A percentile compares a stretch with the other conserved stretches of the same genome.
Conservation (phyloP, 2,113 vertebrate genomes). For the Amia ocellicauda region DNA sequence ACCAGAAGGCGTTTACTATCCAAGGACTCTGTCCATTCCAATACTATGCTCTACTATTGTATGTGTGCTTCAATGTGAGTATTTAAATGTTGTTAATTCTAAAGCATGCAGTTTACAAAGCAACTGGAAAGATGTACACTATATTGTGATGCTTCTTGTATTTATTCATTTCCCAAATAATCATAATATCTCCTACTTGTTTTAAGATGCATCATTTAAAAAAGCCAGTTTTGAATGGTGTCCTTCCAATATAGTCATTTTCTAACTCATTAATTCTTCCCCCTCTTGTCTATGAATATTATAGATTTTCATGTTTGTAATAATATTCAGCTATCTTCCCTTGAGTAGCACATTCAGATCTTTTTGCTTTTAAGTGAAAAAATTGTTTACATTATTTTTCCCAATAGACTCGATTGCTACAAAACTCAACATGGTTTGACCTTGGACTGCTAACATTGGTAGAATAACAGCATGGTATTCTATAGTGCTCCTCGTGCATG, state of each 20-base stretch:
- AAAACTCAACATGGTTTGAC: constrained; percentile 23
- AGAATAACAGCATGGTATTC: neutral
- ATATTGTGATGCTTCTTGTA: no score
- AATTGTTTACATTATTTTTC: constrained; percentile 58
- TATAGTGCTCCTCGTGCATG: neutral
- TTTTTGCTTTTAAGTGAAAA: constrained; percentile 56
- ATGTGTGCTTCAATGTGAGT: no score
- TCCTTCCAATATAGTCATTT: constrained; percentile 15
- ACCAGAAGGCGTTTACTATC: no score
- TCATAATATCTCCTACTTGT: no score
- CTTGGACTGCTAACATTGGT: constrained; percentile 24
- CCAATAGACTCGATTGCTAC: constrained; percentile 44
- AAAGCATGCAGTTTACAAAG: no score
- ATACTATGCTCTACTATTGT: no score
- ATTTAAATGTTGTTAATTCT: no score
- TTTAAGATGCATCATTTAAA: no score
- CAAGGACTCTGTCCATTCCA: no score
- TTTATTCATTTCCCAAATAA: no score
- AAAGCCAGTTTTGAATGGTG: no score
- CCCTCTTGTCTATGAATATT: constrained; percentile 53
- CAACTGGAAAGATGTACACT: no score
- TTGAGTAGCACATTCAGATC: constrained; percentile 55
- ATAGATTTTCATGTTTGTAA: constrained; percentile 63
- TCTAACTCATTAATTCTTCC: constrained; percentile 48
- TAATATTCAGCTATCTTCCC: constrained; percentile 59